These are phyloP conservation scores for Ochlodes sylvanus DNA, from an alignment of 2,888 invertebrate species.

Conservation along the genomic window DNA sequence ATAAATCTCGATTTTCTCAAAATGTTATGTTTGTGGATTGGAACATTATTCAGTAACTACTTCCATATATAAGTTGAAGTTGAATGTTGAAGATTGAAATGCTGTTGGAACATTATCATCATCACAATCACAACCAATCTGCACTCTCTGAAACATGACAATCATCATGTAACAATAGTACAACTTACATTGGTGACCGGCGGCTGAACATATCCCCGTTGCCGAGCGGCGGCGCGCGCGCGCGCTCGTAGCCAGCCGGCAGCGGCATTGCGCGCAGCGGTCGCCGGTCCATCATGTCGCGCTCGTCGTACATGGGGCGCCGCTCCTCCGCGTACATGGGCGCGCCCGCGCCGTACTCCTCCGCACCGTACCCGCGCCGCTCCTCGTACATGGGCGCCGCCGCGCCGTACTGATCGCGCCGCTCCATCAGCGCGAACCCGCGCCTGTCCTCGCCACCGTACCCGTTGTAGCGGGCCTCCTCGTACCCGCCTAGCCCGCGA, in stretches of 20 bases:
- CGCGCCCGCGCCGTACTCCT: slow-evolving; percentile 55
- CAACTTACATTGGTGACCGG: slow-evolving; percentile 70
- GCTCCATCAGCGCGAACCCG: slow-evolving; percentile 75
- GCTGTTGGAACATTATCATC: no score
- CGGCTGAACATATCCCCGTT: slow-evolving; percentile 82
- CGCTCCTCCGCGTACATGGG: slow-evolving; percentile 55
- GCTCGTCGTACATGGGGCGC: slow-evolving; percentile 72
- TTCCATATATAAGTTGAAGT: no score
- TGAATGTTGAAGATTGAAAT: no score
- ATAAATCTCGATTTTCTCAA: no score
- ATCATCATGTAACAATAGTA: background rate
- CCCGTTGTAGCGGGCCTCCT: slow-evolving; percentile 71
- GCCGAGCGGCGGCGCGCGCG: slow-evolving; percentile 63
- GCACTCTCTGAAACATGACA: no score
- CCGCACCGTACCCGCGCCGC: slow-evolving; percentile 55
- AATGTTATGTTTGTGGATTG: no score
- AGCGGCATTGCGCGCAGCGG: slow-evolving; percentile 58
- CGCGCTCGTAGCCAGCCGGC: slow-evolving; percentile 61
- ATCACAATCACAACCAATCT: no score
- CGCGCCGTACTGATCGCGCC: slow-evolving; percentile 70
- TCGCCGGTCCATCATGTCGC: slow-evolving; percentile 71
- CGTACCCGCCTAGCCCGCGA: slow-evolving; percentile 59
- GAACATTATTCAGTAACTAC: no score
- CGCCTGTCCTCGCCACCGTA: slow-evolving; percentile 77
- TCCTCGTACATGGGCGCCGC: slow-evolving; percentile 63